These are phyloP conservation scores for Myotis vivesi DNA, from an alignment of 2,797 vertebrate genomes.

Conservation along the genomic window DNA sequence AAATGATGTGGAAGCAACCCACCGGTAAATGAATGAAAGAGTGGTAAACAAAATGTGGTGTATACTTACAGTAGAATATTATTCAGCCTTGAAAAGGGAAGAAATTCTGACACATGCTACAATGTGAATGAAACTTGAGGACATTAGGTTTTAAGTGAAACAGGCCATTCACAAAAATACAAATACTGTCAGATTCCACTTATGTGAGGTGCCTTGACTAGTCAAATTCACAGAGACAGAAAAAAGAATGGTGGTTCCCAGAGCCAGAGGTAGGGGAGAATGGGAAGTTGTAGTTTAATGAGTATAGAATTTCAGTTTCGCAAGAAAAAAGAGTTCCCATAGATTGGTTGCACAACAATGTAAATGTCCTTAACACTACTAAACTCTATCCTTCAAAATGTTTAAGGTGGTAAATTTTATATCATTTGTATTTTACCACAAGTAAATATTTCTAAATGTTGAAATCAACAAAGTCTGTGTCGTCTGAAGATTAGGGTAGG, in stretches of 20 bases:
- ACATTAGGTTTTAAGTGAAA: neutral
- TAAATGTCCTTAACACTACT: neutral
- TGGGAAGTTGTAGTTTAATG: conserved; percentile 14
- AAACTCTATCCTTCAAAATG: neutral
- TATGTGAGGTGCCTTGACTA: neutral
- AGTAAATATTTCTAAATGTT: neutral
- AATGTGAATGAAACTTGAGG: neutral
- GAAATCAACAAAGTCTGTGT: neutral
- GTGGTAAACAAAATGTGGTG: neutral
- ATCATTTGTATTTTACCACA: neutral
- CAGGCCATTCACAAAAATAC: neutral
- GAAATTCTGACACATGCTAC: neutral
- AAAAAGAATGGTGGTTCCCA: neutral
- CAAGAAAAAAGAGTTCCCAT: neutral
- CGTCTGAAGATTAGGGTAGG: neutral
- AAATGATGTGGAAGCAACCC: neutral
- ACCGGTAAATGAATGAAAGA: neutral
- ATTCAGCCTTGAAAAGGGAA: conserved; percentile 20
- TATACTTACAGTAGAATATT: neutral
- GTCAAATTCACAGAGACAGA: neutral
- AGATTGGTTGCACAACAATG: neutral
- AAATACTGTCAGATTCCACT: neutral
- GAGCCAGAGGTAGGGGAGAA: neutral
- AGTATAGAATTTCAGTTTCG: conserved; percentile 30
- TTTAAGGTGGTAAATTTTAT: neutral